phyloP scores from a whole-genome alignment of 2,888 invertebrate species.

The Abscondita cerata region DNA sequence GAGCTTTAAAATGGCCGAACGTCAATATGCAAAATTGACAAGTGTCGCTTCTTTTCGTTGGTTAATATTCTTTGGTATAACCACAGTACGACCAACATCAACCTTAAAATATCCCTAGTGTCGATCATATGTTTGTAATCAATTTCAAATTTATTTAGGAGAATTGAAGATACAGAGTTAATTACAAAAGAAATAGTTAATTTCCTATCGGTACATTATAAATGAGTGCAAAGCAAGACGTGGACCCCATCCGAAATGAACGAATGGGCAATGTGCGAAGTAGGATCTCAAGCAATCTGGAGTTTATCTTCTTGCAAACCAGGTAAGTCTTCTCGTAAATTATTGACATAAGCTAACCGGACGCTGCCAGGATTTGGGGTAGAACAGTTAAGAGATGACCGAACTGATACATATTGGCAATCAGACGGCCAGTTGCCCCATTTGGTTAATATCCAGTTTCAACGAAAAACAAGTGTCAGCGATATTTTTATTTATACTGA shows the following conservation, averaged over 20 bases:
- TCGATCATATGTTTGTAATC: too few species aligned
- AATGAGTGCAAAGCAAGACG: constrained; percentile 45
- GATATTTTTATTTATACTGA: constrained; percentile 98
- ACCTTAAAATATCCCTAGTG: too few species aligned
- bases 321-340: constrained; percentile 62
- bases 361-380: constrained; percentile 87
- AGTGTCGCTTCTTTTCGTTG: too few species aligned
- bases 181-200: too few species aligned
- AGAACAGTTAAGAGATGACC: constrained; percentile 93
- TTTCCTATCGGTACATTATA: too few species aligned
- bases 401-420: constrained; percentile 98
- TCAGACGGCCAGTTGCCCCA: constrained; percentile 99
- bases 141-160: too few species aligned
- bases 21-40: too few species aligned
- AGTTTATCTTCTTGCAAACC: constrained; percentile 98
- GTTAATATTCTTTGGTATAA: too few species aligned
- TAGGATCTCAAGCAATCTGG: constrained; percentile 78
- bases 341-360: constrained; percentile 3
- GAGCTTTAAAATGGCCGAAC: too few species aligned
- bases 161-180: too few species aligned
- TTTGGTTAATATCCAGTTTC: constrained; percentile 95
- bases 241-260: constrained; percentile 65
- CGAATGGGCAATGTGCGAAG: constrained; percentile 55
- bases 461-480: constrained; percentile 91
- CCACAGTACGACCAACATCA: too few species aligned